Evolutionary conservation across 2,888 invertebrate genomes (phyloP).

Genomic region (Brenthis daphne): DNA sequence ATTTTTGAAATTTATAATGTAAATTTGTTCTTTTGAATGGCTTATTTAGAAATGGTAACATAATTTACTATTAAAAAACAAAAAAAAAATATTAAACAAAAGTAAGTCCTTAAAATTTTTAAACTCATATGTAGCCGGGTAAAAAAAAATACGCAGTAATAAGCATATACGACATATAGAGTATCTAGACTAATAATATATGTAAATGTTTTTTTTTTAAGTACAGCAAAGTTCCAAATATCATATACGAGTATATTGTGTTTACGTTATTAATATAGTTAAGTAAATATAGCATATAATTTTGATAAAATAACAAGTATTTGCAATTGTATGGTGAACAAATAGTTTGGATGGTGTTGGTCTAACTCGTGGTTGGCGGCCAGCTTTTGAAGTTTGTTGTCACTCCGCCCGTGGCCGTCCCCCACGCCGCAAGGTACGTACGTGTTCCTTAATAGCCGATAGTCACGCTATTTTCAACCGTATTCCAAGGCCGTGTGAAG

Average conservation of each 20-base stretch:
- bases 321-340: constrained; percentile 29
- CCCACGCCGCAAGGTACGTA: constrained; percentile 64
- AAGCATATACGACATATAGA: too few species aligned
- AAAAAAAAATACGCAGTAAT: too few species aligned
- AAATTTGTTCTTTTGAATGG: too few species aligned
- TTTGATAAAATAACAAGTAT: constrained; percentile 22
- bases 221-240: too few species aligned
- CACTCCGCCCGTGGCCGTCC: constrained; percentile 64
- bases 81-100: too few species aligned
- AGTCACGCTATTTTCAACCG: constrained; percentile 36
- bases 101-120: too few species aligned
- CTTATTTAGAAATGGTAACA: too few species aligned
- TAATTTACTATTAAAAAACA: too few species aligned
- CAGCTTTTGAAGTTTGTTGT: constrained; percentile 51
- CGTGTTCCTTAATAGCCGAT: constrained; percentile 36
- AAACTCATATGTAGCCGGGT: too few species aligned
- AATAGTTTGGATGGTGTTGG: constrained; percentile 33
- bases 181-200: too few species aligned
- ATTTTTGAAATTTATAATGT: not conserved
- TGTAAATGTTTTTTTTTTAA: too few species aligned
- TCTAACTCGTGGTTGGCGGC: constrained; percentile 47
- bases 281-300: not conserved
- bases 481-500: constrained; percentile 29
- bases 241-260: too few species aligned
- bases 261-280: not conserved